Conservation (phyloP, 30 jellyfish, hydroid and myxozoan genomes). For the Chironex yamaguchii region DNA sequence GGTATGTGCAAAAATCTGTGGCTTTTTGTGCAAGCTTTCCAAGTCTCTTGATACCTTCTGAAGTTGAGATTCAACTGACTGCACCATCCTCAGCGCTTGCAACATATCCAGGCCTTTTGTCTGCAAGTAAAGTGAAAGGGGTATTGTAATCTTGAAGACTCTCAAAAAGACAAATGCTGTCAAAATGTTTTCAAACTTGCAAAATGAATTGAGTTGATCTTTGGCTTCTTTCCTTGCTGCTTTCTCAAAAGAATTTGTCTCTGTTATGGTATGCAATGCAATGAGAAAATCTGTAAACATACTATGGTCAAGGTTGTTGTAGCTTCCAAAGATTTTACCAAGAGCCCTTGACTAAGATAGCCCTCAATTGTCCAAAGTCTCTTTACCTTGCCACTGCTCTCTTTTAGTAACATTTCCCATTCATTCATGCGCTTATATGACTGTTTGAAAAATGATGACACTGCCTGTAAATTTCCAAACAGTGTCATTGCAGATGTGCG, state of each 20-base stretch:
- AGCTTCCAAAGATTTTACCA: constrained; percentile 41
- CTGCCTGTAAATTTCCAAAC: constrained; percentile 26
- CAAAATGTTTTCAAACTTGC: not conserved
- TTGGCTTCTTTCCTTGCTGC: constrained; percentile 4
- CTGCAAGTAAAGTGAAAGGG: too few species aligned
- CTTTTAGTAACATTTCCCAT: constrained; percentile 30
- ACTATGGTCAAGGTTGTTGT: not conserved
- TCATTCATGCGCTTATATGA: constrained; percentile 30
- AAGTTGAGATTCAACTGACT: constrained; percentile 5
- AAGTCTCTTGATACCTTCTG: constrained; percentile 38
- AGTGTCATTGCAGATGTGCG: constrained; percentile 41
- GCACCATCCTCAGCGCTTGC: constrained; percentile 23
- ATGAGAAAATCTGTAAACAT: not conserved
- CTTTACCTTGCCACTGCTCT: not conserved
- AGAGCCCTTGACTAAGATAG: constrained; percentile 56
- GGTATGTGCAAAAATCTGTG: not conserved
- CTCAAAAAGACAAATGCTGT: constrained; percentile 27
- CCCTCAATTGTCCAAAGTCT: constrained; percentile 45
- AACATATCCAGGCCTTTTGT: not conserved
- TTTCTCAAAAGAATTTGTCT: constrained; percentile 3
- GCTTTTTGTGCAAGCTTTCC: constrained; percentile 11
- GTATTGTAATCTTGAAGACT: constrained; percentile 23
- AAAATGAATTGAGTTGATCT: not conserved
- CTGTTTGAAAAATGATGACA: constrained; percentile 38
- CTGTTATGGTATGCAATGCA: constrained; percentile 1